Evolutionary conservation across 2,113 vertebrate species (phyloP), one percentile per base, ranked within the genome.

Genomic region (Anhinga anhinga): DNA sequence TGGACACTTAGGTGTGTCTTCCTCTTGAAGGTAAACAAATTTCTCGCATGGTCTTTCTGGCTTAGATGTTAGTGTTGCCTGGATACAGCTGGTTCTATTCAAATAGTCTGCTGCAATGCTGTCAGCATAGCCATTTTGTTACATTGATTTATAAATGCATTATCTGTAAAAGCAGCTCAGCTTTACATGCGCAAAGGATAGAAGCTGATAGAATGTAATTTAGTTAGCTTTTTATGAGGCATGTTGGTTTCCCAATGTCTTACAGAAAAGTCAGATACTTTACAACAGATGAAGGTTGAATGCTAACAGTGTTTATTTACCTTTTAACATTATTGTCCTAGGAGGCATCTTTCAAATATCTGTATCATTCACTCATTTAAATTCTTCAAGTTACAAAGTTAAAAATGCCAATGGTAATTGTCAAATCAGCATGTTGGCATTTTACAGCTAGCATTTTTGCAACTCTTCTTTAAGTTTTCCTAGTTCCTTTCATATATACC

Each of bases 121-220:
- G 79, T 82, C 74, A 83, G 34, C 23, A 55, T 52, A 94, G 52
- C 34, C 61, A 49, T 85, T 80, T 52, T 88, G 45, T 88, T 94
- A 11, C 45, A 70, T 3, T 90, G 81, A 91, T 94, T 97, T 96
- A 82, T 82, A 97, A 90, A 95, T 85, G 76, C 40, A 92, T 87
- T 95, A 65, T 83, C 76, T 95, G 47, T 59, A 93, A 86, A 88
- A 94, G 81, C 69, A 90, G 56, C 52, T 93, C 74, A 90, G 47
- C 34, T 91, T 94, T 79, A 27, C 50, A 73, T 49, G 36, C 95
- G 73, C 6, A 21, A 87, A 83, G 15, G 65, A 92, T 38, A 83
- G 40, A 56, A 87, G 62, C 44, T 82, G 14, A 15, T 5, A 80
- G 42, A 83, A 73, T 56, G 25, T 86, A 69, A 86, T 84, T 91